Conservation (phyloP, 2,888 invertebrate species). For the Elmis aenea region DNA sequence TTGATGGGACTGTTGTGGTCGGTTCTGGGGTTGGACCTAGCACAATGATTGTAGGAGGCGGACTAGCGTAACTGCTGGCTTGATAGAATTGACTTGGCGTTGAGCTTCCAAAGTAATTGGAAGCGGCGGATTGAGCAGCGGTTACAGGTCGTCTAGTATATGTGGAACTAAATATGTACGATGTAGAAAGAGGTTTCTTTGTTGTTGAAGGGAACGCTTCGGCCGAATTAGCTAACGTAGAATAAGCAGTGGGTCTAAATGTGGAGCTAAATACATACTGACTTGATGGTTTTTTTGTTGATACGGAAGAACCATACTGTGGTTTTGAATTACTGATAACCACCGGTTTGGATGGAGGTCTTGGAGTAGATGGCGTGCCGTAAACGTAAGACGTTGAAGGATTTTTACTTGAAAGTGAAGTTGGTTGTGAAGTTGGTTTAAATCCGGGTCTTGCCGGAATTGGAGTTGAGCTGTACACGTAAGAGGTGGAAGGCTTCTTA, state of each 20-base stretch:
- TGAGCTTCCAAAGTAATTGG: slow-evolving; percentile 27
- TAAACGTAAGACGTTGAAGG: slow-evolving; percentile 48
- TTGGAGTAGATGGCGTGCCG: slow-evolving; percentile 38
- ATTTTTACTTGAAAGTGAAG: slow-evolving; percentile 33
- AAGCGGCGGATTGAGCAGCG: slow-evolving; percentile 24
- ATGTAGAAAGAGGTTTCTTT: slow-evolving; percentile 44
- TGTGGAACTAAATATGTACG: slow-evolving; percentile 41
- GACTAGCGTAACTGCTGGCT: slow-evolving; percentile 41
- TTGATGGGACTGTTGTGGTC: slow-evolving; percentile 22
- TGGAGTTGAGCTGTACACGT: too few relatives aligned
- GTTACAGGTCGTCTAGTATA: slow-evolving; percentile 32
- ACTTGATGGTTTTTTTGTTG: slow-evolving; percentile 12
- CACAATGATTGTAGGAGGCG: slow-evolving; percentile 58
- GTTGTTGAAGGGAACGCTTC: slow-evolving; percentile 31
- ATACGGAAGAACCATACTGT: slow-evolving; percentile 23
- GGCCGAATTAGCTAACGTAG: slow-evolving; percentile 33
- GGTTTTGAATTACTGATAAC: slow-evolving; percentile 37
- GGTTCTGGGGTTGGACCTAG: too few relatives aligned
- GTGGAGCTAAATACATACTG: slow-evolving; percentile 25
- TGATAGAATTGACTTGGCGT: slow-evolving; percentile 15
- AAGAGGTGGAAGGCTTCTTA: slow-evolving; percentile 15
- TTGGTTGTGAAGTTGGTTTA: too few relatives aligned
- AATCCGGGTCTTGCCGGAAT: too few relatives aligned
- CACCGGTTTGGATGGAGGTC: slow-evolving; percentile 25
- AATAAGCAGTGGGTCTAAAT: slow-evolving; percentile 39